phyloP scores from a whole-genome alignment of 1,140 invertebrate genomes.

The Oreohelix idahoensis region DNA sequence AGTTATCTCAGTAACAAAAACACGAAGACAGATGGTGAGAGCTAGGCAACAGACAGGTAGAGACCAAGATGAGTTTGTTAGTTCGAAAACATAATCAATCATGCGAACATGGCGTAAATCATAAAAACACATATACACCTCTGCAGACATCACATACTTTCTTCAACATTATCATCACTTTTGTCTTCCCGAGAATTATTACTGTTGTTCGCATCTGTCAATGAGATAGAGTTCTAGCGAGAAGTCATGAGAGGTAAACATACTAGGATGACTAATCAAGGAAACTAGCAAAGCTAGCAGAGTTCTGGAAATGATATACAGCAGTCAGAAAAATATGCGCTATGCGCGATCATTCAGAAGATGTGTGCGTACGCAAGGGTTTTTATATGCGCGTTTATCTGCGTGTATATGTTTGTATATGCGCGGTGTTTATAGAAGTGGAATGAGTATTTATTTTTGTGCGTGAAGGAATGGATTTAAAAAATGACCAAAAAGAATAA shows the following conservation, averaged over 20 bases:
- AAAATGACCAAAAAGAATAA: too few relatives aligned
- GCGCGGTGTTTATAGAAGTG: too few relatives aligned
- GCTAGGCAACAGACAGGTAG: too few relatives aligned
- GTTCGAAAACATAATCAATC: background rate
- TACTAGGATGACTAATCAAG: slow-evolving; percentile 35
- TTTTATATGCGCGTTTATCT: too few relatives aligned
- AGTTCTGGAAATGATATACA: background rate
- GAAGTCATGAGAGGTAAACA: slow-evolving; percentile 37
- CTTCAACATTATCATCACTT: slow-evolving; percentile 1
- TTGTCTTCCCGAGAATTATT: background rate
- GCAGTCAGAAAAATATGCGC: background rate
- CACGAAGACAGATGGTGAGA: too few relatives aligned
- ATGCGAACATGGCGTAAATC: background rate
- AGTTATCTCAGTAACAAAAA: too few relatives aligned
- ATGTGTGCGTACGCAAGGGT: too few relatives aligned
- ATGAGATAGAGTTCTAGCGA: slow-evolving; percentile 29
- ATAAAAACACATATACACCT: background rate
- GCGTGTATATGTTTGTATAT: too few relatives aligned
- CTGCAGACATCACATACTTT: background rate
- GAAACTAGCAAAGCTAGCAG: background rate
- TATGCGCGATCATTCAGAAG: too few relatives aligned
- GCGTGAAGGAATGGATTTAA: too few relatives aligned
- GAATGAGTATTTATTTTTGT: too few relatives aligned
- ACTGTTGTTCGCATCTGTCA: background rate
- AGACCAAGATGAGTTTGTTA: background rate